Evolutionary conservation across 2,113 vertebrate genomes (phyloP), one percentile per base, ranked within the genome.

Genomic region (Setophaga petechia): DNA sequence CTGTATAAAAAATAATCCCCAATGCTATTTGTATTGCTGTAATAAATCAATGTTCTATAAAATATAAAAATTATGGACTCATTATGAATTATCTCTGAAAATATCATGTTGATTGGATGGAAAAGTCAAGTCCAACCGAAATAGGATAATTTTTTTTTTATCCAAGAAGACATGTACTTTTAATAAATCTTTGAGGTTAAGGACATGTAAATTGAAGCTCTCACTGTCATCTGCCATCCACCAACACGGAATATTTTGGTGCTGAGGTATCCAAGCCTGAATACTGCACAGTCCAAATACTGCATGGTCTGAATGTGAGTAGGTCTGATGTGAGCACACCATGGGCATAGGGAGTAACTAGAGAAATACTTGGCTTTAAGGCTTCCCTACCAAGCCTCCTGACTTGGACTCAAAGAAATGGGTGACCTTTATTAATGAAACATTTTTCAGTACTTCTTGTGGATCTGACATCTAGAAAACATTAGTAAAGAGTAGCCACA

Each of bases 261-360:
- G 44, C 30, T 74, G 31, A 80, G 69, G 27, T 43, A 57, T 11
- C 43, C 58, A 57, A 86, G 30, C 6, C 49, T 69, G 55, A 84
- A 49, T 55, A 63, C 4, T 31, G 4, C 14, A 44, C 14, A 79
- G 20, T 57, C 21, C 5, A 8, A 55, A 59, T 25, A 14, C 11
- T 41, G 11, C 16, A 20, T 8, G 81, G 20, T 69, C 31, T 41
- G 23, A 77, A 4, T 33, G 54, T 25, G 27, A 44, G 51, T 12
- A 31, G 24, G 33, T 71, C 22, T 5, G 4, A 51, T 0, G 1
- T 23, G 33, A 82, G 47, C 24, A 44, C 6, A 35, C 2, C 17
- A 44, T 0, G 0, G 21, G 37, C 44, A 77, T 1, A 39, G 12
- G 23, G 23, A 47, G 21, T 6, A 73, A 21, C n/a, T n/a, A 81